Evolutionary conservation across 2,797 vertebrate species (phyloP).

Genomic region (Diplodus puntazzo): DNA sequence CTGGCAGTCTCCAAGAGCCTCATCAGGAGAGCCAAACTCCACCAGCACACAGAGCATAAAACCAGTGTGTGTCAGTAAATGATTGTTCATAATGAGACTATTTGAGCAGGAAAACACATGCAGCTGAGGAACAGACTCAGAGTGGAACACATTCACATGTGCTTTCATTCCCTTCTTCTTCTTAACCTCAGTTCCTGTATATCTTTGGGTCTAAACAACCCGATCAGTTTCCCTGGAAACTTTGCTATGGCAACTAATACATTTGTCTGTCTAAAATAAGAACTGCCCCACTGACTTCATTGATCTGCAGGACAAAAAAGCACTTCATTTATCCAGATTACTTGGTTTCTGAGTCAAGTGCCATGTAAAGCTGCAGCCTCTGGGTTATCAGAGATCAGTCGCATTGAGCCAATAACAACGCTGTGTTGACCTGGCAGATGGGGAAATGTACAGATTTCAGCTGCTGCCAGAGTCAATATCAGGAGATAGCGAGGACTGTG

Average conservation of each 20-base stretch:
- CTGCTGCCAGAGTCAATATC: conserved; percentile 3
- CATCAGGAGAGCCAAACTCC: neutral
- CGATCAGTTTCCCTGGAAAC: conserved; percentile 80
- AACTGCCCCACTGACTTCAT: conserved; percentile 66
- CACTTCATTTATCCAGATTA: conserved; percentile 52
- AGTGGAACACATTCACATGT: conserved; percentile 40
- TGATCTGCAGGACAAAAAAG: conserved; percentile 64
- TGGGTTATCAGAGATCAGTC: no score
- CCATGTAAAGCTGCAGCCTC: neutral
- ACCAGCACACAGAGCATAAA: neutral
- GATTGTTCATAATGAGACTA: conserved; percentile 6
- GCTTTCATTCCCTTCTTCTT: neutral
- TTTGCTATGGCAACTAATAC: conserved; percentile 85
- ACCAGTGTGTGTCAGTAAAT: conserved; percentile 7
- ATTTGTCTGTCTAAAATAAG: conserved; percentile 74
- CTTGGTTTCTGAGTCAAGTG: conserved; percentile 59
- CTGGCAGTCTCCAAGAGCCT: neutral
- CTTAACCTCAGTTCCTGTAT: conserved; percentile 22
- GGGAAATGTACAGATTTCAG: conserved; percentile 18
- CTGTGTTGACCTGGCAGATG: neutral
- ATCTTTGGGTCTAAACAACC: conserved; percentile 60
- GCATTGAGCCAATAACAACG: neutral
- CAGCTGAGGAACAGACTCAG: conserved; percentile 28
- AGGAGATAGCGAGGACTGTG: neutral
- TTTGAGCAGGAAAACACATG: conserved; percentile 28